These are phyloP conservation scores for Disparrhopalites patrizii DNA, from an alignment of 2,888 invertebrate species.

Conservation along the genomic window DNA sequence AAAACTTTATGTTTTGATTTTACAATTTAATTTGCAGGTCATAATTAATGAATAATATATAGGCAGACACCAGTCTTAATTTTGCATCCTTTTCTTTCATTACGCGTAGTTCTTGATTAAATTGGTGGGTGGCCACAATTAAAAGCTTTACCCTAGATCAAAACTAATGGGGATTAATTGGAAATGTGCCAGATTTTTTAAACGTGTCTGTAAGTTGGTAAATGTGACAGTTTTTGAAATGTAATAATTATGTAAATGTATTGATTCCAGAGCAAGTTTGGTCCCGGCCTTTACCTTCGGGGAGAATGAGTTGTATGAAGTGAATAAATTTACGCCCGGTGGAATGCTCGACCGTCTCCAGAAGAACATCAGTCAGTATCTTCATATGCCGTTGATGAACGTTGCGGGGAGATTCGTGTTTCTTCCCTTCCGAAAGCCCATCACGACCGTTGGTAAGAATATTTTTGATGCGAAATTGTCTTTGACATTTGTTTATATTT, in stretches of 20 bases:
- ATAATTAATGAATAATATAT: no score
- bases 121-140: no score
- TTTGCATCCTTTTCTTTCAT: no score
- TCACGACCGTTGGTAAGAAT: background rate
- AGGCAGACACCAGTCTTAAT: no score
- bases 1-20: no score
- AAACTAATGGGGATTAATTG: no score
- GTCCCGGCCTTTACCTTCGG: slow-evolving; percentile 72
- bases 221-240: no score
- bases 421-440: background rate
- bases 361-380: slow-evolving; percentile 51
- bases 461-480: background rate
- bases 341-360: slow-evolving; percentile 66
- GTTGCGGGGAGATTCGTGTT: background rate
- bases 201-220: background rate
- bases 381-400: background rate
- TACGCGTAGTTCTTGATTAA: no score
- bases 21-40: no score
- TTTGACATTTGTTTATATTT: background rate
- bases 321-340: slow-evolving; percentile 68
- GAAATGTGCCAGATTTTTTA: background rate
- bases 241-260: slow-evolving; percentile 25
- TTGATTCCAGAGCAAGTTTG: slow-evolving; percentile 71
- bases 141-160: no score
- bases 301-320: slow-evolving; percentile 79